Base-by-base conservation (phyloP, 2,888 invertebrate species). In the Syrista parreyssii region DNA sequence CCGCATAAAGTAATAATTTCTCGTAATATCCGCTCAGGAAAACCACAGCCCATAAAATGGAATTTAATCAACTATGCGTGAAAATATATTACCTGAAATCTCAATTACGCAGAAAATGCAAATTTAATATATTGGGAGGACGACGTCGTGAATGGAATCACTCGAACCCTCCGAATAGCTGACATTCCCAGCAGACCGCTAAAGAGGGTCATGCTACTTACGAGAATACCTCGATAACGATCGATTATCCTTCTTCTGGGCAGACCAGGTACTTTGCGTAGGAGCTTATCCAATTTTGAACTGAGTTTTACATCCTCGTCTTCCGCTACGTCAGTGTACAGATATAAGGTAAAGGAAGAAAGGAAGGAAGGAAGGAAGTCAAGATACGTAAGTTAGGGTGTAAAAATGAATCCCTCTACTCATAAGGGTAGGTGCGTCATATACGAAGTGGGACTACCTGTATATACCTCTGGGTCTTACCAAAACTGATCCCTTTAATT, bases 101-200 rank as follows among this genome's bases (percentile, higher is more conserved):
- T 86, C 83, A 83, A 85, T 84, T 83, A 84, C 82, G 83, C 81
- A 79, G 83, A 83, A 86, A 86, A 86, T 84, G 84, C 82, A 85
- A 84, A 86, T 85, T 86, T 84, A 86, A 86, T 85, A 83, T 83
- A 82, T 80, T 77, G 79, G 30, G 79, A 68, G 73, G 75, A 76
- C 75, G 68, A 76, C 68, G 79, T 77, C 76, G 71, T 76, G 79
- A 84, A 80, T 80, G 74, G 78, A 75, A 75, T 68, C 74, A 68
- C 34, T 76, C 75, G 78, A 76, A 77, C 75, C 78, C 55, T 75
- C 73, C 71, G 74, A 74, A 83, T 84, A 76, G 78, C 79, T 79
- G 76, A 78, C 76, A 81, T 84, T 83, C 82, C 69, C 76, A 33
- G 72, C 75, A 40, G 79, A 55, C 68, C 76, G 55, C 68, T 15